These are phyloP conservation scores for Eurytoma californica DNA, from an alignment of 2,888 invertebrate species.

Conservation along the genomic window DNA sequence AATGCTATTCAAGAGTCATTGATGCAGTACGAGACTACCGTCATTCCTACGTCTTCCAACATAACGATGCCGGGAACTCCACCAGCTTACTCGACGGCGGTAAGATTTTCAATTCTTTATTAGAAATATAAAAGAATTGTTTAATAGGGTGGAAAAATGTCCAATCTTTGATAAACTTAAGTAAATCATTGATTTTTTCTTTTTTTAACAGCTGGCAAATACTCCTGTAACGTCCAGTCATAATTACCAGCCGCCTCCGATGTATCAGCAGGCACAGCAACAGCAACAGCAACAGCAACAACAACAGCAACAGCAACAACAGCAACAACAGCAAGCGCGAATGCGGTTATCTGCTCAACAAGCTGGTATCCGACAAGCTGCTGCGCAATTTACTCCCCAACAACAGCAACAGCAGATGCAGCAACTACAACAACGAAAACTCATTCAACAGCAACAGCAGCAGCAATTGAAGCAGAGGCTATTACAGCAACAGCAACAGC, in stretches of 20 bases:
- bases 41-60: conserved; percentile 80
- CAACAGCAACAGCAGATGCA: conserved; percentile 72
- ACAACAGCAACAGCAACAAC: conserved; percentile 69
- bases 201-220: conserved; percentile 65
- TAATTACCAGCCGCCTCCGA: conserved; percentile 74
- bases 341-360: conserved; percentile 70
- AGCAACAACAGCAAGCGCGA: conserved; percentile 68
- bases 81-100: conserved; percentile 80
- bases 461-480: conserved; percentile 80
- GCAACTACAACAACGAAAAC: conserved; percentile 75
- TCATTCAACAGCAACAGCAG: conserved; percentile 76
- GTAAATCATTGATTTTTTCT: neutral
- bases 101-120: conserved; percentile 67
- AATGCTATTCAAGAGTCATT: conserved; percentile 92
- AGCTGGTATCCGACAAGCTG: conserved; percentile 65
- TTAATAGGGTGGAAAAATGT: too few relatives aligned
- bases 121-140: neutral
- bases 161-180: too few relatives aligned
- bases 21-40: conserved; percentile 87
- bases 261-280: conserved; percentile 78
- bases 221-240: conserved; percentile 73
- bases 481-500: conserved; percentile 87
- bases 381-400: conserved; percentile 69
- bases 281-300: conserved; percentile 71
- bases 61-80: conserved; percentile 78